Conservation (phyloP, 2,113 vertebrate genomes). For the Corynorhinus townsendii region DNA sequence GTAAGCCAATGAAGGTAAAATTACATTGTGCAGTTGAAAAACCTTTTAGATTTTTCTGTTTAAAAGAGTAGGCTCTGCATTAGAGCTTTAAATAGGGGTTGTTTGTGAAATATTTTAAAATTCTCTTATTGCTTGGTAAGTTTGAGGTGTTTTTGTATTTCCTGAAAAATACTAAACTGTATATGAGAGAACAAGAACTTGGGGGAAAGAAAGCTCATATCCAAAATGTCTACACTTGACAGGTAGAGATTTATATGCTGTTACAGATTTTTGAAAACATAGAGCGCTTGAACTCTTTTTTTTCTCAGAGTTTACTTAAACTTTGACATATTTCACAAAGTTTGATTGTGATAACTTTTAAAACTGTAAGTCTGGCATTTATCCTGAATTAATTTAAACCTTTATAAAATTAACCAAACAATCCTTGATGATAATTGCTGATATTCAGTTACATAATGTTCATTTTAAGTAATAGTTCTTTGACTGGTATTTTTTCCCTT, state of each 20-base stretch:
- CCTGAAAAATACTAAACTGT: neutral
- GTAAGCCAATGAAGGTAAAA: slow-evolving; percentile 63
- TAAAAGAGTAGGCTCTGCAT: neutral
- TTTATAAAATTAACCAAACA: slow-evolving; percentile 31
- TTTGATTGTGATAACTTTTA: neutral
- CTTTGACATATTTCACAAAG: neutral
- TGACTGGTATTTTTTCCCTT: neutral
- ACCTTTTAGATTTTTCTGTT: slow-evolving; percentile 44
- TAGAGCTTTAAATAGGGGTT: slow-evolving; percentile 35
- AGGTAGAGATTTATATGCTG: neutral
- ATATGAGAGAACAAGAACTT: neutral
- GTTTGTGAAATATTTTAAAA: slow-evolving; percentile 32
- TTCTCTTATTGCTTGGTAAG: slow-evolving; percentile 16
- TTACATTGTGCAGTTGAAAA: neutral
- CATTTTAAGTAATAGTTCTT: neutral
- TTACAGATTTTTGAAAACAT: neutral
- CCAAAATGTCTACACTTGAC: neutral
- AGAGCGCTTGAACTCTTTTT: neutral
- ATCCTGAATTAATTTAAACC: neutral
- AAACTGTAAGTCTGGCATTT: neutral
- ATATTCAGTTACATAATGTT: neutral
- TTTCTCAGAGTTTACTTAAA: neutral
- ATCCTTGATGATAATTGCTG: neutral
- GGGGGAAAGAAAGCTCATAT: neutral
- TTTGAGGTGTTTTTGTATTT: neutral